Base-by-base conservation (phyloP, 2,797 vertebrate species). In the Zalophus californianus region DNA sequence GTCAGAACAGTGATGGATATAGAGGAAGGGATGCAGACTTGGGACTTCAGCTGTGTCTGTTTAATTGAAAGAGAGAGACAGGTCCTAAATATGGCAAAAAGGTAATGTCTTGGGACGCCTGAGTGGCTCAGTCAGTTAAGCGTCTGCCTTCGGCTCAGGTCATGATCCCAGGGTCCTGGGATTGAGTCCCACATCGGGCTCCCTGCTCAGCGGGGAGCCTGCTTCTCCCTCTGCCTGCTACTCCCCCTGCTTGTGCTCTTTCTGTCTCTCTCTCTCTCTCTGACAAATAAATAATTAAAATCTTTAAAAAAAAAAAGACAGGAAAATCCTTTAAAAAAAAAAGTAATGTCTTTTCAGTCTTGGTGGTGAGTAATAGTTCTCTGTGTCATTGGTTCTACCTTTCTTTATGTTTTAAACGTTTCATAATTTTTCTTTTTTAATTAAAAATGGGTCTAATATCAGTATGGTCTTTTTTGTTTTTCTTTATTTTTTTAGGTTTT, bases 321-420 rank as follows among this genome's bases (percentile, higher is more conserved):
- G 35, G 35, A 35, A 35, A 35, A 35, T 35, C 35, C 35, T 35
- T 35, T 35, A 35, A 35, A 35, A 35, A 84, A 64, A 54, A 80
- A 70, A 20, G 77, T 77, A 25, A 60, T 9, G 92, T 44, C 38
- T 91, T 93, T 94, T 84, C 86, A 93, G 70, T 86, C 18, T 78
- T 79, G 15, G 27, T 32, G 38, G 52, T 82, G 23, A 21, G 5
- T 90, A 66, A 48, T 95, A 72, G 20, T 6, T 84, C 32, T 54
- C 35, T 52, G 1, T 79, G 25, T 64, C 21, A 75, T 87, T 91
- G 60, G 52, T 82, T 50, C 7, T 64, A 83, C 20, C 12, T 95
- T 80, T 86, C 64, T 93, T 1, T 91, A 56, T 84, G 7, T 92
- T 87, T 97, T 41, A 88, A 94, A 79, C 86, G 14, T 68, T 97